Conservation (phyloP, 2,797 vertebrate genomes). For the Tachyglossus aculeatus region DNA sequence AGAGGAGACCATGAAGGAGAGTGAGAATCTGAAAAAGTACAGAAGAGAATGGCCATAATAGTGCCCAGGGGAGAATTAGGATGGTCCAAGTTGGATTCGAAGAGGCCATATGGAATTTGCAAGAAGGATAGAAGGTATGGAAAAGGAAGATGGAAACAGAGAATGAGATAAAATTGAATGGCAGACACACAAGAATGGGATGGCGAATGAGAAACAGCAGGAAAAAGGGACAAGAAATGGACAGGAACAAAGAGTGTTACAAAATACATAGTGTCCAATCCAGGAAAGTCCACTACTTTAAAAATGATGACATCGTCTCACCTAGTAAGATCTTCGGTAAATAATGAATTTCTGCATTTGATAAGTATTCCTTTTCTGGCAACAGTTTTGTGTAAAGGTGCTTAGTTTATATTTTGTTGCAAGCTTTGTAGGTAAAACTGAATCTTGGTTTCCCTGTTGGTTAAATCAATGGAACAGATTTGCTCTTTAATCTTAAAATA, state of each 20-base stretch:
- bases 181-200: background rate
- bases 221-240: background rate
- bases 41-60: background rate
- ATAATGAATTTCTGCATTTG: conserved; percentile 11
- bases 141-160: background rate
- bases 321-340: no score
- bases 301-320: no score
- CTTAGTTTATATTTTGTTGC: background rate
- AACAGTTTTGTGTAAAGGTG: background rate
- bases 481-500: conserved; percentile 14
- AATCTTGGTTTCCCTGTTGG: conserved; percentile 9
- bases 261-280: no score
- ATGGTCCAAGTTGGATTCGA: no score
- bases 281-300: no score
- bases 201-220: background rate
- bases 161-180: background rate
- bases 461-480: conserved; percentile 6
- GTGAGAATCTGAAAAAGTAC: background rate
- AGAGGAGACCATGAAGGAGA: no score
- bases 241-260: background rate
- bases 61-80: no score
- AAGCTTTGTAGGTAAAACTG: background rate
- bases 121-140: no score
- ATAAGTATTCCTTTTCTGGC: background rate
- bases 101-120: no score